Evolutionary conservation across 2,113 vertebrate genomes (phyloP).

Genomic region (Semnopithecus entellus): DNA sequence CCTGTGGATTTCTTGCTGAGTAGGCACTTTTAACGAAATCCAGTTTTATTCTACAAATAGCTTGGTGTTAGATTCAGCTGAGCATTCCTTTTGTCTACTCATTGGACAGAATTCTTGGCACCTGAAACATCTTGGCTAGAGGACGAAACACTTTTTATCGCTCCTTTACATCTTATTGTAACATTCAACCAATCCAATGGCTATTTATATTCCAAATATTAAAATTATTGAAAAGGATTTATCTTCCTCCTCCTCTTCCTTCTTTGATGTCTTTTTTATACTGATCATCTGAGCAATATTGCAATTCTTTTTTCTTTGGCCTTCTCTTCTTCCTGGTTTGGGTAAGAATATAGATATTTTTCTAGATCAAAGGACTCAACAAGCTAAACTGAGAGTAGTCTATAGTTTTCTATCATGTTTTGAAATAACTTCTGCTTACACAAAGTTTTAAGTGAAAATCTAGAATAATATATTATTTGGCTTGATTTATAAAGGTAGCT

Average conservation of each 20-base stretch:
- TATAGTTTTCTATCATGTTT: background rate
- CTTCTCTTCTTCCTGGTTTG: background rate
- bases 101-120: slow-evolving; percentile 30
- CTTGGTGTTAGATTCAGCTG: background rate
- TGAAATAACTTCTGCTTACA: background rate
- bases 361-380: background rate
- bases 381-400: background rate
- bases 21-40: background rate
- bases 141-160: background rate
- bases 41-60: background rate
- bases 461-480: background rate
- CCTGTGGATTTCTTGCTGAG: background rate
- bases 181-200: background rate
- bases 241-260: background rate
- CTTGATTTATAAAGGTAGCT: background rate
- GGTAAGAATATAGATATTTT: background rate
- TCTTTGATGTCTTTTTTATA: background rate
- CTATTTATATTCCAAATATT: background rate
- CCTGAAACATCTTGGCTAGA: background rate
- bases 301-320: background rate
- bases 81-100: background rate
- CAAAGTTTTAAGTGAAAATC: background rate
- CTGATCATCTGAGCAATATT: background rate
- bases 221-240: background rate
- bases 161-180: background rate